These are phyloP conservation scores for Portevinia maculata DNA, from an alignment of 2,888 invertebrate genomes.

Conservation along the genomic window DNA sequence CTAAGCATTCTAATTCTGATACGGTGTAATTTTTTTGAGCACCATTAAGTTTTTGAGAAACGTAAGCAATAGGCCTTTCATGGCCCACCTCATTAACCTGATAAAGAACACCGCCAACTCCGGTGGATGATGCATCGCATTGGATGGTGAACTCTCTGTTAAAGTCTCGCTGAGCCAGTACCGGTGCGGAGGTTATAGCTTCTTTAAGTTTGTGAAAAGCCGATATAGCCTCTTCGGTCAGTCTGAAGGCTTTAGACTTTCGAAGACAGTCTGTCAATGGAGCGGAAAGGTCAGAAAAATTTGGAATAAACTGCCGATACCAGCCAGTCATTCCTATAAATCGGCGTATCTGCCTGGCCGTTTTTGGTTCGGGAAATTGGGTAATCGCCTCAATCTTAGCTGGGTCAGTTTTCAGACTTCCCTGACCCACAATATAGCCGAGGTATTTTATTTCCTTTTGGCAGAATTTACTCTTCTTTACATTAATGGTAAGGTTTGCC, in stretches of 20 bases:
- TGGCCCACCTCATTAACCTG: constrained; percentile 38
- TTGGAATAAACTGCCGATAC: constrained; percentile 43
- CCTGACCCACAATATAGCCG: constrained; percentile 40
- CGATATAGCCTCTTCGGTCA: neutral
- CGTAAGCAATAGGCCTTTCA: constrained; percentile 46
- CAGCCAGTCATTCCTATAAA: constrained; percentile 72
- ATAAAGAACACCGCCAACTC: constrained; percentile 47
- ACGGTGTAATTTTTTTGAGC: constrained; percentile 49
- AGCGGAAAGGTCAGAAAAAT: neutral
- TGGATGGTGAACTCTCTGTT: constrained; percentile 49
- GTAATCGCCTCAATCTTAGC: neutral
- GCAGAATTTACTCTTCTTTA: constrained; percentile 53
- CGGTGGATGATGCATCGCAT: constrained; percentile 39
- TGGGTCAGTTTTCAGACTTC: neutral
- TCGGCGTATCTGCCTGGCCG: constrained; percentile 54
- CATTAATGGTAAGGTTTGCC: constrained; percentile 22
- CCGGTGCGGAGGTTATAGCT: constrained; percentile 37
- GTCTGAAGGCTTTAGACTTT: neutral
- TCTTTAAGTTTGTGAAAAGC: neutral
- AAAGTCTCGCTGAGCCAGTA: constrained; percentile 44
- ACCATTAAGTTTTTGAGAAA: constrained; percentile 60
- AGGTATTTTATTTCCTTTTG: constrained; percentile 54
- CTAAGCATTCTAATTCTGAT: constrained; percentile 22
- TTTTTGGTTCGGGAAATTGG: constrained; percentile 47
- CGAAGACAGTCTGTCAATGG: constrained; percentile 3